Conservation (phyloP, 1,140 invertebrate species). For the Drosophila pseudoobscura region DNA sequence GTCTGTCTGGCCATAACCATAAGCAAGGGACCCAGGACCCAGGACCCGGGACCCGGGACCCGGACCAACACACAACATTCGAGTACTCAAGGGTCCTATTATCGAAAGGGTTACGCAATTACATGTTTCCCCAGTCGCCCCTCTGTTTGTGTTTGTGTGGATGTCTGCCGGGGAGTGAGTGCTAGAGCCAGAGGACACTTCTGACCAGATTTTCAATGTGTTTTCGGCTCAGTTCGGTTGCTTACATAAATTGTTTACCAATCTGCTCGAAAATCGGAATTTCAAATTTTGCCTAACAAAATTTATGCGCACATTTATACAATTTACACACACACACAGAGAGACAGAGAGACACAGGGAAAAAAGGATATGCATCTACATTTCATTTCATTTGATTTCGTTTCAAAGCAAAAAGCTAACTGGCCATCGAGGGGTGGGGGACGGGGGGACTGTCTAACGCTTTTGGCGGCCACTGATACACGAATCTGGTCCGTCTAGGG, state of each 20-base stretch:
- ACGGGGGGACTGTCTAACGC: no score
- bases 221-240: conserved; percentile 56
- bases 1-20: no score
- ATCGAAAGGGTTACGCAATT: conserved; percentile 83
- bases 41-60: no score
- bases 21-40: no score
- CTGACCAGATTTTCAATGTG: conserved; percentile 63
- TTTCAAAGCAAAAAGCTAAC: conserved; percentile 9
- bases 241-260: conserved; percentile 83
- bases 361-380: conserved; percentile 74
- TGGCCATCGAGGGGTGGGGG: no score
- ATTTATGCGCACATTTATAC: conserved; percentile 82
- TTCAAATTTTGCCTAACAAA: conserved; percentile 76
- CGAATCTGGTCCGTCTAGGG: conserved; percentile 4
- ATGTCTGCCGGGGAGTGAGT: not conserved
- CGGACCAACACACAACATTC: conserved; percentile 29
- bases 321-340: conserved; percentile 68
- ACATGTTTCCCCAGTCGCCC: conserved; percentile 54
- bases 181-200: conserved; percentile 65
- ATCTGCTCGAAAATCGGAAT: conserved; percentile 82
- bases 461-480: conserved; percentile 12
- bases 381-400: conserved; percentile 73
- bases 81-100: conserved; percentile 80
- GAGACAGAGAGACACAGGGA: conserved; percentile 19
- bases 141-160: not conserved